Evolutionary conservation across 2,797 vertebrate genomes (phyloP), one percentile per base, ranked within the genome.

Genomic region (Eidolon dupreanum): DNA sequence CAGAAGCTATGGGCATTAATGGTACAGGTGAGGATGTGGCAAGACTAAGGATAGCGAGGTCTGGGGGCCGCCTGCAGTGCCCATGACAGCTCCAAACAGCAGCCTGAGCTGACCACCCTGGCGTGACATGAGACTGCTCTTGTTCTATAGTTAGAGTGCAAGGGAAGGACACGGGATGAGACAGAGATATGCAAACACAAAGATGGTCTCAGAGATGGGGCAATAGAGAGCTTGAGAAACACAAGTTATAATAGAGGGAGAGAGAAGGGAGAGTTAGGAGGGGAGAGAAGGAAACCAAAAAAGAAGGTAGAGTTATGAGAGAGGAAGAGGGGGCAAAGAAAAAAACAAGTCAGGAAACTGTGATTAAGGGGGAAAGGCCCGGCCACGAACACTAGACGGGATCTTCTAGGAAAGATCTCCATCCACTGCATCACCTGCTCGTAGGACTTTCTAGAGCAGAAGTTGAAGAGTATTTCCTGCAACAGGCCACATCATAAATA

Each of bases 181-280:
- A 46, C 0, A 20, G 71, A 24, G 68, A 19, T 0, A 5, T 0
- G 0, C 3, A 33, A 55, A 46, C 36, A 22, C 33, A 24, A 12
- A 38, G 83, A 5, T 8, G 0, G 4, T 73, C 65, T 86, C 81
- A 26, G 24, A 33, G 49, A 17, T 2, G n/a, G 36, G 41, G 13
- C 31, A 22, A 16, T 65, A 36, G 65, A 38, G 65, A 61, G 38
- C 11, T 20, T 65, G 74, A 55, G 55, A 17, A 17, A 53, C 26
- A 31, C 8, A 9, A 8, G 13, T 13, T 77, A 22, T 8, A 6
- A 31, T 16, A 43, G 57, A 20, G 66, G 28, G 31, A 97, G 41
- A 20, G 43, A 41, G 43, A 96, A 84, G 94, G 98, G 98, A 97
- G 98, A 98, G 97, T 97, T 92, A 94, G 6, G 0, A 77, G 71